These are phyloP conservation scores for Oxycera nigricornis DNA, from an alignment of 2,888 invertebrate genomes.

Conservation along the genomic window DNA sequence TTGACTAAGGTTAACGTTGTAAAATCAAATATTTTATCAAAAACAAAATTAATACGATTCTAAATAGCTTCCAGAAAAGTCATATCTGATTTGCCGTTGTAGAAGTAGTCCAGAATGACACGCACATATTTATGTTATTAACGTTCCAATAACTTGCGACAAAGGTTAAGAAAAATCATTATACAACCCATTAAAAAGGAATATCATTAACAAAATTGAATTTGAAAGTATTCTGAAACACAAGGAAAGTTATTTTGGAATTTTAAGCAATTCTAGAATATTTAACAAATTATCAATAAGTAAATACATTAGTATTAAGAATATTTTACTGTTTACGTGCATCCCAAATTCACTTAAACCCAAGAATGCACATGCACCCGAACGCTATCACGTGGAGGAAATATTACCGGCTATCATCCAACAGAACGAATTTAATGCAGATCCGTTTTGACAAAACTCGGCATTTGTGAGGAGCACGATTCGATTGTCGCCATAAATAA, in stretches of 20 bases:
- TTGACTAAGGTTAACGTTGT: slow-evolving; percentile 46
- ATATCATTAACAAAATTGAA: slow-evolving; percentile 43
- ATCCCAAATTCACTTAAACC: not conserved
- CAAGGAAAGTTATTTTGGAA: not conserved
- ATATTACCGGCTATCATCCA: not conserved
- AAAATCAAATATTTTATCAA: slow-evolving; percentile 47
- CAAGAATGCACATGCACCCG: not conserved
- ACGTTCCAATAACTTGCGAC: not conserved
- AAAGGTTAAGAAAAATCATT: not conserved
- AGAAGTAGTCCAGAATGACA: not conserved
- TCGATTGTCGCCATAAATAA: not conserved
- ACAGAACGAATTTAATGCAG: not conserved
- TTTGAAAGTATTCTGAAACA: slow-evolving; percentile 29
- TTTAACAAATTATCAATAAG: not conserved
- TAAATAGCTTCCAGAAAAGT: slow-evolving; percentile 41
- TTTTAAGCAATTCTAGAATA: not conserved
- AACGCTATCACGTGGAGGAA: not conserved
- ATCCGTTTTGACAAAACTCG: not conserved
- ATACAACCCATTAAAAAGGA: not conserved
- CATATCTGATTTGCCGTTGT: slow-evolving; percentile 28
- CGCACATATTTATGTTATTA: not conserved
- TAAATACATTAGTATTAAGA: not conserved
- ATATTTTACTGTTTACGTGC: not conserved
- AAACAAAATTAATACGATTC: slow-evolving; percentile 43
- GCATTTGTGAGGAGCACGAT: not conserved